phyloP scores from a whole-genome alignment of 1,140 invertebrate genomes.

The Papilio machaon region DNA sequence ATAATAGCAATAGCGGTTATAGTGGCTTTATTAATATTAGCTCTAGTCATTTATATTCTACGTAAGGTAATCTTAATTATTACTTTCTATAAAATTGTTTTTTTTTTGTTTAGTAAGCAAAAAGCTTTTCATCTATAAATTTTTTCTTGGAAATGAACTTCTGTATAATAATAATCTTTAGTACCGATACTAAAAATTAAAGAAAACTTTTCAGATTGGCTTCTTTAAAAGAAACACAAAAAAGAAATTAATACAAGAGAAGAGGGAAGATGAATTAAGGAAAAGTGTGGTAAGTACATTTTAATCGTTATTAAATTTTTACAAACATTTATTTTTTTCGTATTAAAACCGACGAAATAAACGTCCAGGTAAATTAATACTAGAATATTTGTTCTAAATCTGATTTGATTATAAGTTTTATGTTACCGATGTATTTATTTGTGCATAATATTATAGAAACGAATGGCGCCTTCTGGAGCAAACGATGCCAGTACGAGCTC shows the following conservation, averaged over 20 bases:
- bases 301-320: background rate
- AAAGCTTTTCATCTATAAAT: background rate
- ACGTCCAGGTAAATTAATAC: no score
- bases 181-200: no score
- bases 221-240: conserved; percentile 48
- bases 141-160: no score
- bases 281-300: conserved; percentile 27
- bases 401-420: background rate
- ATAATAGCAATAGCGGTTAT: conserved; percentile 43
- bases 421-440: background rate
- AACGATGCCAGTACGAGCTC: background rate
- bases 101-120: background rate
- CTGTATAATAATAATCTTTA: no score
- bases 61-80: conserved; percentile 45
- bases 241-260: conserved; percentile 41
- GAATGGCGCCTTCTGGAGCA: background rate
- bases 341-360: no score
- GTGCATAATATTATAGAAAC: background rate
- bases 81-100: background rate
- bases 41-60: conserved; percentile 37
- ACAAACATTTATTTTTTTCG: no score
- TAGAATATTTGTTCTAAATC: no score
- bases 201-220: conserved; percentile 39
- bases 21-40: conserved; percentile 40
- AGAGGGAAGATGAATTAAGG: conserved; percentile 38